phyloP scores from a whole-genome alignment of 2,797 vertebrate species.

The Lagodon rhomboides region DNA sequence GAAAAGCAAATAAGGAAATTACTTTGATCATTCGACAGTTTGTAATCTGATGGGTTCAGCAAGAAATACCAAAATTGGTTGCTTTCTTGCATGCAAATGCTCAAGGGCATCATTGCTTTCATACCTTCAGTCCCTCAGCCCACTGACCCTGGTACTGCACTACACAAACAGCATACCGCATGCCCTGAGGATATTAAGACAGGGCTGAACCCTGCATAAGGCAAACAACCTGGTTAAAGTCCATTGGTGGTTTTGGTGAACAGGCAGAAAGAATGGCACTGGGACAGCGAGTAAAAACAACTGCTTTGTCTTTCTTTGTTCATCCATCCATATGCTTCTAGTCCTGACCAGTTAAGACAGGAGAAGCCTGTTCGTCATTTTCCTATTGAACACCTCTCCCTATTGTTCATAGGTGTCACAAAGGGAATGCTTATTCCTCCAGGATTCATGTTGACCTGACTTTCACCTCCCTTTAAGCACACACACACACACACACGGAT shows the following conservation, averaged over 20 bases:
- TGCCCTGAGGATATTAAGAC: slow-evolving; percentile 43
- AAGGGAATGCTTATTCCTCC: slow-evolving; percentile 68
- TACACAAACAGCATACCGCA: slow-evolving; percentile 20
- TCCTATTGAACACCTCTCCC: slow-evolving; percentile 51
- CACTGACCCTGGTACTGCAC: neutral
- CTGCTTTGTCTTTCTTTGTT: slow-evolving; percentile 60
- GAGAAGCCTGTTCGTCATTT: slow-evolving; percentile 54
- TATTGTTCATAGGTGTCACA: slow-evolving; percentile 52
- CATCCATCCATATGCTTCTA: slow-evolving; percentile 59
- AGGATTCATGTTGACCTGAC: slow-evolving; percentile 52
- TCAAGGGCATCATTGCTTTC: neutral
- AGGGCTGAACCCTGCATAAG: slow-evolving; percentile 13
- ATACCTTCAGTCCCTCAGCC: neutral
- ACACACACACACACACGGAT: slow-evolving; percentile 9
- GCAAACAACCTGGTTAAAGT: slow-evolving; percentile 47
- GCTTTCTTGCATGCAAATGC: neutral
- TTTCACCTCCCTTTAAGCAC: slow-evolving; percentile 48
- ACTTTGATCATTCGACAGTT: neutral
- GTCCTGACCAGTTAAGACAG: slow-evolving; percentile 71
- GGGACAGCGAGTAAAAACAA: slow-evolving; percentile 53
- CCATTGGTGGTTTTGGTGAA: slow-evolving; percentile 37
- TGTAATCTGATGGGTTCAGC: too few relatives aligned
- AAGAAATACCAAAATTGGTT: neutral
- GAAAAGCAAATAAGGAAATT: too few relatives aligned
- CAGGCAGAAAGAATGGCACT: slow-evolving; percentile 37